These are phyloP conservation scores for Tetheella fluctuosa DNA, from an alignment of 2,888 invertebrate genomes.

Conservation along the genomic window DNA sequence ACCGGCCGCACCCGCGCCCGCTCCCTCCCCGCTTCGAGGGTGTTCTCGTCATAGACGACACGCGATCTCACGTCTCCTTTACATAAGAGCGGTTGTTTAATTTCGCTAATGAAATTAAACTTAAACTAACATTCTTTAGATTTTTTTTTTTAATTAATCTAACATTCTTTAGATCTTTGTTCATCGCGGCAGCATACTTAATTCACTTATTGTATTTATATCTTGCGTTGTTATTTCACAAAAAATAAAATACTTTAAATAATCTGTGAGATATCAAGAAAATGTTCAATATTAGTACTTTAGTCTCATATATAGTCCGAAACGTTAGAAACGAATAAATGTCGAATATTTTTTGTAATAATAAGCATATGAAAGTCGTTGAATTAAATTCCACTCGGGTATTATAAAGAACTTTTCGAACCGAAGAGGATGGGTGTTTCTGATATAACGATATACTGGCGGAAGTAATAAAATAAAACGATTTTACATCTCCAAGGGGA, in stretches of 20 bases:
- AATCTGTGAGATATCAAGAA: too few relatives aligned
- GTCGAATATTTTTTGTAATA: conserved; percentile 5
- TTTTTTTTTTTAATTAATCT: conserved; percentile 36
- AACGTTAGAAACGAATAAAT: neutral
- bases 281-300: too few relatives aligned
- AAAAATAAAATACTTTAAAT: too few relatives aligned
- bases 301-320: neutral
- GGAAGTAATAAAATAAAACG: conserved; percentile 84
- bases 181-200: conserved; percentile 33
- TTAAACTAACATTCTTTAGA: conserved; percentile 37
- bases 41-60: conserved; percentile 16
- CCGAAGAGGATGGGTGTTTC: conserved; percentile 62
- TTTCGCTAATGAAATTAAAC: conserved; percentile 57
- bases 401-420: conserved; percentile 63
- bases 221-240: too few relatives aligned
- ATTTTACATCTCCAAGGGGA: conserved; percentile 83
- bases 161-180: conserved; percentile 32
- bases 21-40: conserved; percentile 21
- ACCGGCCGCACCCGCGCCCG: conserved; percentile 22
- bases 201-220: conserved; percentile 18
- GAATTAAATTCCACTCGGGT: conserved; percentile 53
- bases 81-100: conserved; percentile 54
- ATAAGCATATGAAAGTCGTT: conserved; percentile 18
- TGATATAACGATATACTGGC: conserved; percentile 79
- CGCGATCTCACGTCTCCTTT: conserved; percentile 36